A percentile compares a stretch with the other conserved stretches of the same genome.
phyloP scores from a whole-genome alignment of 2,113 vertebrate species.

The Sinosuthora webbiana region DNA sequence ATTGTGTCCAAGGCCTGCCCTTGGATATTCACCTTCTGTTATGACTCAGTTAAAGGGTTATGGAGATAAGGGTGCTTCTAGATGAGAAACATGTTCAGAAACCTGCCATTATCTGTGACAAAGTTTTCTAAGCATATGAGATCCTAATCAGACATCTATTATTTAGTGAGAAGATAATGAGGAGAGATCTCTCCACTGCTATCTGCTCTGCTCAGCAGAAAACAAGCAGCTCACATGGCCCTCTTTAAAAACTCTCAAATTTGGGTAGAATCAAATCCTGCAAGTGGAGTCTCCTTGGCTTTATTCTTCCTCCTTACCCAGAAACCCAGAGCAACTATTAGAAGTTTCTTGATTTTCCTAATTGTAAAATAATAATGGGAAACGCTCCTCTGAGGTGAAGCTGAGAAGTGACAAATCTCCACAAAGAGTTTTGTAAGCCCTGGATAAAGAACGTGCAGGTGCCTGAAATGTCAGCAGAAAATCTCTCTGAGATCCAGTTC shows the following conservation, averaged over 20 bases:
- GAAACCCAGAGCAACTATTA: not conserved
- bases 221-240: not conserved
- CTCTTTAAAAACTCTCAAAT: not conserved
- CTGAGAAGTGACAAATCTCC: not conserved
- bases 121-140: not conserved
- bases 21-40: not conserved
- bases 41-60: not conserved
- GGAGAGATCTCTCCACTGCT: not conserved
- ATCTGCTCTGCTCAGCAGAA: slow-evolving; percentile 22
- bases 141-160: slow-evolving; percentile 9
- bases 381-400: not conserved
- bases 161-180: not conserved
- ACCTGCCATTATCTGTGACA: not conserved
- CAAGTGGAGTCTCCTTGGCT: not conserved
- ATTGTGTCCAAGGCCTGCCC: not conserved
- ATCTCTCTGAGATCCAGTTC: not conserved
- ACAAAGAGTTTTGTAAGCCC: not conserved
- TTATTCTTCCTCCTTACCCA: not conserved
- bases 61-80: not conserved
- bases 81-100: not conserved
- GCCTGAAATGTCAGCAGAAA: not conserved
- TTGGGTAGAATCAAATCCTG: not conserved
- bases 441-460: not conserved
- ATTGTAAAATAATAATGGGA: not conserved
- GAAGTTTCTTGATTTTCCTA: not conserved